Evolutionary conservation across 2,888 invertebrate species (phyloP), one percentile per base, ranked within the genome.

Genomic region (Oeneis ivallda): DNA sequence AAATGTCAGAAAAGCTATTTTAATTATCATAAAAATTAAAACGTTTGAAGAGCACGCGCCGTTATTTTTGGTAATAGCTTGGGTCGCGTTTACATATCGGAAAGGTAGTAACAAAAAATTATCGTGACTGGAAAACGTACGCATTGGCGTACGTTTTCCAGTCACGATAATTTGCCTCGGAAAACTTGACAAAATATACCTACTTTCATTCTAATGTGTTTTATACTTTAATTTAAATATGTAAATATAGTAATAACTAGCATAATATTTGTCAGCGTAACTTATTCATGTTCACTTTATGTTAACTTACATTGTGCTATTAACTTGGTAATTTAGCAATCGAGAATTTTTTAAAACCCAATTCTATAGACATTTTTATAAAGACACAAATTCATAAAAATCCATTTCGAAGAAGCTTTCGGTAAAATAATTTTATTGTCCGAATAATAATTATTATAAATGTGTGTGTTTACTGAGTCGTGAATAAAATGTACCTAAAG

Each of bases 41-140:
- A 74, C 72, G 74, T 75, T 78, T 73, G 78, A 75, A 72, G 77
- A 77, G 83, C 83, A 79, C 84, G 80, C 77, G 82, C 80, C 66
- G 75, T 74, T 76, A 75, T 71, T 69, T 70, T 76, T 75, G 70
- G 73, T 71, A 74, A 68, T 26, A 50, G 57, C 60, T 58, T 56
- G 52, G 43, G 61, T 43, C 57, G 47, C 69, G 70, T 70, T 69
- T 64, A 65, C 67, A 60, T 13, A 49, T 37, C 13, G 37, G 9
- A 37, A 7, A 37, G 7, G 37, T 37, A 9, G 37, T 7, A 37
- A 37, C 37, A 37, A 9, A 37, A 9, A 8, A 37, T 37, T 9
- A 7, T 37, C 9, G 37, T 37, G 37, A 8, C 37, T 37, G 1
- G 37, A 9, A 37, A 37, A 37, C 7, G 37, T 26, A 26, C 26